Evolutionary conservation across 2,113 vertebrate species (phyloP).

Genomic region (Gymnobelideus leadbeateri): DNA sequence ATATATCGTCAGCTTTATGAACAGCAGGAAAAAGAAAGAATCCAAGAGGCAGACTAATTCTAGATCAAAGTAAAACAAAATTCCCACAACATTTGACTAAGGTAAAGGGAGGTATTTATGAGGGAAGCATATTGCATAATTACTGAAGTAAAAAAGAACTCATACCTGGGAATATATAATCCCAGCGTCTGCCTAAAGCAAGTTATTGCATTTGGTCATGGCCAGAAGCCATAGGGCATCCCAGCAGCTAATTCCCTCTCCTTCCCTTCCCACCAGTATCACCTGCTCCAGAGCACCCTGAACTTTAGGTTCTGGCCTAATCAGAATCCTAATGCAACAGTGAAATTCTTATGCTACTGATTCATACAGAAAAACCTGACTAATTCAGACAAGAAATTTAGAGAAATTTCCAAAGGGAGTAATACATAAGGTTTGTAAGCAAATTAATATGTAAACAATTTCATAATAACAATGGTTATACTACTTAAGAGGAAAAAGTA

Average conservation of each 20-base stretch:
- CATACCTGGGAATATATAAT: not conserved
- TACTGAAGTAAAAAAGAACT: conserved; percentile 12
- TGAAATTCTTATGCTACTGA: conserved; percentile 23
- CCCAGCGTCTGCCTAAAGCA: conserved; percentile 20
- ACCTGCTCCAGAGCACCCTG: not conserved
- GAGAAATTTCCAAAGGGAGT: conserved; percentile 29
- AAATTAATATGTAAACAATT: conserved; percentile 39
- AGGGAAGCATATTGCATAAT: conserved; percentile 33
- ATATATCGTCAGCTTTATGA: conserved; percentile 25
- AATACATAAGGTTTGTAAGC: not conserved
- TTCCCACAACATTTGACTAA: not conserved
- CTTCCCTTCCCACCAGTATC: not conserved
- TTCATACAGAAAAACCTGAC: conserved; percentile 16
- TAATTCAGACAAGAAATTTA: conserved; percentile 19
- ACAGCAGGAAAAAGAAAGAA: not conserved
- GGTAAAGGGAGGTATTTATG: not conserved
- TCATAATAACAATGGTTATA: conserved; percentile 16
- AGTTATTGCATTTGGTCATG: conserved; percentile 10
- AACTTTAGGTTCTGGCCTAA: conserved; percentile 31
- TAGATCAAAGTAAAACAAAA: not conserved
- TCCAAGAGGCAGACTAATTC: not conserved
- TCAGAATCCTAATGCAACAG: conserved; percentile 19
- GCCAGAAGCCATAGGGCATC: not conserved
- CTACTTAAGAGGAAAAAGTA: not conserved
- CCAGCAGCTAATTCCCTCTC: not conserved